Percentiles rank a stretch among this genome's conserved stretches.
These are phyloP conservation scores for Macaca mulatta DNA, from an alignment of 2,113 vertebrate species.

Conservation along the genomic window DNA sequence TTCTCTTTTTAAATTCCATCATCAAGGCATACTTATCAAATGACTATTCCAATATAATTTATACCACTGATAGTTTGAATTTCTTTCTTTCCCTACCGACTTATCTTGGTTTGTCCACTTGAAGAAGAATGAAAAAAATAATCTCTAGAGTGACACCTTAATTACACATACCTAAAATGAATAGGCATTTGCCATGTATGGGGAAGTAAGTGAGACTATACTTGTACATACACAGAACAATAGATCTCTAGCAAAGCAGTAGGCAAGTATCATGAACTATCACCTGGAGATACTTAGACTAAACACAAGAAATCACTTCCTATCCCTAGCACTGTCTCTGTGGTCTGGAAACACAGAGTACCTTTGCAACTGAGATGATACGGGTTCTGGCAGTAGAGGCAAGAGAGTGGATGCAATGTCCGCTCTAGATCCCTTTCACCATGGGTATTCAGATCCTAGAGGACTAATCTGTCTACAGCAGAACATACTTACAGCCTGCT, in stretches of 20 bases:
- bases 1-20: not conserved
- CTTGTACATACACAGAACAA: not conserved
- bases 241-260: not conserved
- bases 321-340: not conserved
- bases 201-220: not conserved
- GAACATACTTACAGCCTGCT: slow-evolving; percentile 43
- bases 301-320: not conserved
- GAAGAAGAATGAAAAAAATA: not conserved
- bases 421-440: not conserved
- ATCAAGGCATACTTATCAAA: not conserved
- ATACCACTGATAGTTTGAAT: not conserved
- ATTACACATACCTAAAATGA: not conserved
- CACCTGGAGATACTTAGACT: not conserved
- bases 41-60: not conserved
- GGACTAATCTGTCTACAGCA: not conserved
- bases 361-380: not conserved
- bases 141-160: not conserved
- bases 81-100: not conserved
- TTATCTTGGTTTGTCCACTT: not conserved
- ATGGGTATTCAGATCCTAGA: not conserved
- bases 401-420: not conserved
- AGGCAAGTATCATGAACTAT: not conserved
- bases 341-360: not conserved
- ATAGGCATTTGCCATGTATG: not conserved
- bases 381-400: not conserved